Percentiles rank a stretch among this genome's conserved stretches.
Conservation (phyloP, 2,888 invertebrate species). For the Hypomecis punctinalis region DNA sequence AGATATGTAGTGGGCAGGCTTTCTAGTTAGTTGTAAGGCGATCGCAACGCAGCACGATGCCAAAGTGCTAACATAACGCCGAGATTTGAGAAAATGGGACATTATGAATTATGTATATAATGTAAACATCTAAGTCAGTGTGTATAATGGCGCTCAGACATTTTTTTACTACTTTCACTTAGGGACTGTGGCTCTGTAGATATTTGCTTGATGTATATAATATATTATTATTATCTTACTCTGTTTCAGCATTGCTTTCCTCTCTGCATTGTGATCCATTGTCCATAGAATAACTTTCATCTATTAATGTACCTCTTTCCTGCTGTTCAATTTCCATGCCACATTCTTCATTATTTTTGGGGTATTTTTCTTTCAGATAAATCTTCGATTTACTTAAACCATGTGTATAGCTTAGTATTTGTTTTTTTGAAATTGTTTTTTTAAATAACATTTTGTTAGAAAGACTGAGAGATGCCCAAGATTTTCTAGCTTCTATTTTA, state of each 20-base stretch:
- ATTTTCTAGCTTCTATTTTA: conserved; percentile 60
- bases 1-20: no score
- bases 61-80: no score
- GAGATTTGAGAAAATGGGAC: no score
- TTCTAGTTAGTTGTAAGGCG: no score
- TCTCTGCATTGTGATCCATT: not conserved
- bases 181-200: no score
- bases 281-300: conserved; percentile 3
- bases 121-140: no score
- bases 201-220: no score
- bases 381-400: conserved; percentile 61
- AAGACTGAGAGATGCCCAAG: conserved; percentile 66
- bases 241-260: not conserved
- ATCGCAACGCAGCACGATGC: no score
- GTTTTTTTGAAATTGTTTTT: conserved; percentile 38
- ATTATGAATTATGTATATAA: no score
- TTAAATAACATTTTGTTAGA: conserved; percentile 59
- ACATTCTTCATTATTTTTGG: conserved; percentile 15
- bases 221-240: conserved; percentile 4
- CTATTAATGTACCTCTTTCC: not conserved
- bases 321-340: not conserved
- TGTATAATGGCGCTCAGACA: no score
- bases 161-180: no score
- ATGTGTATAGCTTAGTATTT: conserved; percentile 44
- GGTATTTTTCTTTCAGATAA: conserved; percentile 55